Evolutionary conservation across 2,888 invertebrate genomes (phyloP).

Genomic region (Zygothrica quintamaculata): DNA sequence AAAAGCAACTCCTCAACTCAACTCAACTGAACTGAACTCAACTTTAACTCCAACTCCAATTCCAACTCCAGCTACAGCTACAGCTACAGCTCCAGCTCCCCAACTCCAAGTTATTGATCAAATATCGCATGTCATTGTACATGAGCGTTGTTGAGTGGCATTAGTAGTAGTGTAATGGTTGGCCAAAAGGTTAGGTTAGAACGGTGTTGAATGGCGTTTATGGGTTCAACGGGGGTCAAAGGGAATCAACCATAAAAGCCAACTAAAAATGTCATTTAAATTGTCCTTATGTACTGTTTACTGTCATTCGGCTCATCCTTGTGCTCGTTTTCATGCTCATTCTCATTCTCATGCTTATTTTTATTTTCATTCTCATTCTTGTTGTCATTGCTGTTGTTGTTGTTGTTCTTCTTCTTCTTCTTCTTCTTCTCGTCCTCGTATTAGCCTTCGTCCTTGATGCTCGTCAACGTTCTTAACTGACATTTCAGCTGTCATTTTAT

Average conservation of each 20-base stretch:
- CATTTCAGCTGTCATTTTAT: constrained; percentile 41
- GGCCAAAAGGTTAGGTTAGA: constrained; percentile 1
- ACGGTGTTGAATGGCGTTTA: background rate
- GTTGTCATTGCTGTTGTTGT: too few relatives aligned
- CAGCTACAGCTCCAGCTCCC: constrained; percentile 1
- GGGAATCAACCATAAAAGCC: constrained; percentile 52
- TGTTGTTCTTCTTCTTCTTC: constrained; percentile 70
- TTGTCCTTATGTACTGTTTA: constrained; percentile 75
- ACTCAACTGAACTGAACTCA: too few relatives aligned
- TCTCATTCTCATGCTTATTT: too few relatives aligned
- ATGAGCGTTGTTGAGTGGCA: constrained; percentile 11
- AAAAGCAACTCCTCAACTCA: constrained; percentile 17
- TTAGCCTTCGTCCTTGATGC: background rate
- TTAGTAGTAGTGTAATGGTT: constrained; percentile 16
- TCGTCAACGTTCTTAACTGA: constrained; percentile 6
- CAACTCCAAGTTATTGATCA: constrained; percentile 67
- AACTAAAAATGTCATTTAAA: constrained; percentile 78
- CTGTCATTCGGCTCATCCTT: constrained; percentile 47
- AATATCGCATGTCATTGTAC: constrained; percentile 73
- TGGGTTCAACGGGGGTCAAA: constrained; percentile 20
- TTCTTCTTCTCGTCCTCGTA: constrained; percentile 30
- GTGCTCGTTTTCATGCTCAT: too few relatives aligned
- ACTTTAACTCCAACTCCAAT: constrained; percentile 5
- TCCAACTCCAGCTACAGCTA: background rate
- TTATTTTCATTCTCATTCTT: too few relatives aligned